phyloP scores from a whole-genome alignment of 2,113 vertebrate genomes.

The Polyodon spathula region DNA sequence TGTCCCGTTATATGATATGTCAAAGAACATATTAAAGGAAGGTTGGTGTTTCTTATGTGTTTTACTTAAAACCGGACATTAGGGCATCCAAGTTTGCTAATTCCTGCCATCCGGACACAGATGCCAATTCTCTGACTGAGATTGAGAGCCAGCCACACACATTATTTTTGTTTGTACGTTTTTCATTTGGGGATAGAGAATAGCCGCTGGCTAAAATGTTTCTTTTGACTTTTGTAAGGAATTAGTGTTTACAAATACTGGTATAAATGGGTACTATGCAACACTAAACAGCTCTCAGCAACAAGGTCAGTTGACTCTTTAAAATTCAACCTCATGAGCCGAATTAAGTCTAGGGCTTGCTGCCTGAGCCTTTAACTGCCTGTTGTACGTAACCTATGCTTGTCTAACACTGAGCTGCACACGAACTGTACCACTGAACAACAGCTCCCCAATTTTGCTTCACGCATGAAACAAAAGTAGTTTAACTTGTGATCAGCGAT shows the following conservation, averaged over 20 bases:
- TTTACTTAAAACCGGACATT: too few relatives aligned
- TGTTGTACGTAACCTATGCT: conserved; percentile 75
- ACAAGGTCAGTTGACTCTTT: conserved; percentile 74
- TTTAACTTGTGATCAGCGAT: conserved; percentile 83
- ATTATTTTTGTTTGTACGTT: too few relatives aligned
- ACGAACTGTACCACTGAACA: conserved; percentile 48
- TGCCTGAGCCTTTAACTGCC: conserved; percentile 81
- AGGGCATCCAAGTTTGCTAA: too few relatives aligned
- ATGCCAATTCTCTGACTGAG: too few relatives aligned
- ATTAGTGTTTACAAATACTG: conserved; percentile 58
- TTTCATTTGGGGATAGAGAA: conserved; percentile 31
- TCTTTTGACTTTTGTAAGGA: conserved; percentile 36
- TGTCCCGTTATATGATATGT: too few relatives aligned
- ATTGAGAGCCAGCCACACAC: too few relatives aligned
- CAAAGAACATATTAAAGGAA: too few relatives aligned
- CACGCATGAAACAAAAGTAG: conserved; percentile 58
- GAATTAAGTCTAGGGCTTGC: conserved; percentile 64
- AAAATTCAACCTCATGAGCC: conserved; percentile 71
- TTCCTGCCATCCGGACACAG: too few relatives aligned
- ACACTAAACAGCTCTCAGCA: conserved; percentile 46
- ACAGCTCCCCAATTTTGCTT: conserved; percentile 33
- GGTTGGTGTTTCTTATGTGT: too few relatives aligned
- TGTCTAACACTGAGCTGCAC: conserved; percentile 67
- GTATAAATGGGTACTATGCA: conserved; percentile 61
- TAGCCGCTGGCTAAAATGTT: conserved; percentile 57